These are phyloP conservation scores for Bactericera cockerelli DNA, from an alignment of 1,140 invertebrate genomes.

Conservation along the genomic window DNA sequence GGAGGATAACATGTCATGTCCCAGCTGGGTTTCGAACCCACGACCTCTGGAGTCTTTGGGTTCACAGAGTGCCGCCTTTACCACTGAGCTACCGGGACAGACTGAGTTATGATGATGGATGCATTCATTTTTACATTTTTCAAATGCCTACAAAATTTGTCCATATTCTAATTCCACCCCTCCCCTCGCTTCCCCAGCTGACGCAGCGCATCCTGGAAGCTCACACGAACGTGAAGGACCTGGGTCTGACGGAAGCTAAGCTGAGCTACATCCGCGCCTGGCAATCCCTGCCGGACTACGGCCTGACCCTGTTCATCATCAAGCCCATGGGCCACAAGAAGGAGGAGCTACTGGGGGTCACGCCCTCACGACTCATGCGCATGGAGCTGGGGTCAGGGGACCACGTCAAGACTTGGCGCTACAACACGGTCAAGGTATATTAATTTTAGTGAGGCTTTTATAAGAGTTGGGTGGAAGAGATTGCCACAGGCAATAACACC, in stretches of 20 bases:
- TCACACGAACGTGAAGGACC: constrained; percentile 88
- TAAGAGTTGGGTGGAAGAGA: too few species aligned
- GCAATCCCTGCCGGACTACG: constrained; percentile 94
- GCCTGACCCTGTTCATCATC: constrained; percentile 90
- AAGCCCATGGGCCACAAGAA: constrained; percentile 76
- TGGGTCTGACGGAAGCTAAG: constrained; percentile 81
- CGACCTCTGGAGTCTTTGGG: too few species aligned
- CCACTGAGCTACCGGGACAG: too few species aligned
- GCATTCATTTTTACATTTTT: too few species aligned
- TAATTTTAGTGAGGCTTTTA: too few species aligned
- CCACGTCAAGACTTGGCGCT: constrained; percentile 94
- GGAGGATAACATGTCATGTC: too few species aligned
- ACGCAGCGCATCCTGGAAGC: constrained; percentile 87
- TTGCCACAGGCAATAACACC: too few species aligned
- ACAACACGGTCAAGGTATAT: constrained; percentile 90
- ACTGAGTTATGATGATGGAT: too few species aligned
- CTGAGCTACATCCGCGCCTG: constrained; percentile 95
- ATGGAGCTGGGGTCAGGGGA: constrained; percentile 88
- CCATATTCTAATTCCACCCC: too few species aligned
- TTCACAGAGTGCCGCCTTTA: too few species aligned
- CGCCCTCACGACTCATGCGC: constrained; percentile 87
- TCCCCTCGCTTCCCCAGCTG: constrained; percentile 36
- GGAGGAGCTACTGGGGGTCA: constrained; percentile 87
- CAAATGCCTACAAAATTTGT: too few species aligned
- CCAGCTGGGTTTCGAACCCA: too few species aligned